Evolutionary conservation across 2,888 invertebrate species (phyloP).

Genomic region (Alcis repandata): DNA sequence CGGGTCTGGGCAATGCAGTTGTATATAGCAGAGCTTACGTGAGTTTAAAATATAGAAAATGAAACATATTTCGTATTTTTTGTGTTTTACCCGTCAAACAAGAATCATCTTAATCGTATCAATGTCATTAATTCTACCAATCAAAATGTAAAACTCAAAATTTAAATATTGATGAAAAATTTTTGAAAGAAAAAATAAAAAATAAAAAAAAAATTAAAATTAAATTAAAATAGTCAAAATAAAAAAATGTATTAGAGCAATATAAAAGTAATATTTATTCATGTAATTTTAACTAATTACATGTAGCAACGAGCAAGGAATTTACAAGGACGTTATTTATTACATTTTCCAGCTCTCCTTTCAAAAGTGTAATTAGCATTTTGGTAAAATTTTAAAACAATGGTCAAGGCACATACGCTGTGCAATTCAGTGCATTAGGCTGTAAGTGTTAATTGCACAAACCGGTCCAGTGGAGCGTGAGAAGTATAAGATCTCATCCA

Average conservation of each 20-base stretch:
- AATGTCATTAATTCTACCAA: too few relatives aligned
- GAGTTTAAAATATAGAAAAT: slow-evolving; percentile 37
- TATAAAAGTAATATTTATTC: neutral
- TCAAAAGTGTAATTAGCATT: slow-evolving; percentile 28
- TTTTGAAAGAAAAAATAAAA: neutral
- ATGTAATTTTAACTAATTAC: neutral
- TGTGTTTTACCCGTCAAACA: neutral
- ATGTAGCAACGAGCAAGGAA: slow-evolving; percentile 29
- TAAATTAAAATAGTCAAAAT: too few relatives aligned
- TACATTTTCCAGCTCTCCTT: slow-evolving; percentile 33
- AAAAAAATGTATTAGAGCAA: neutral
- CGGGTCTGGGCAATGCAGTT: slow-evolving; percentile 46
- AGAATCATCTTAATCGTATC: too few relatives aligned
- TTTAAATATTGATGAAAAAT: too few relatives aligned
- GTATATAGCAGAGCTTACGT: slow-evolving; percentile 47
- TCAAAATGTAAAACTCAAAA: too few relatives aligned
- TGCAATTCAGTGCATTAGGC: slow-evolving; percentile 53
- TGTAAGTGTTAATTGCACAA: slow-evolving; percentile 66
- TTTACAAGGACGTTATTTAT: slow-evolving; percentile 27
- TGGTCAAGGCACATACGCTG: slow-evolving; percentile 55
- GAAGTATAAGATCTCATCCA: slow-evolving; percentile 64
- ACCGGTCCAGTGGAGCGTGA: slow-evolving; percentile 68
- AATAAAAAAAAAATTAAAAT: too few relatives aligned
- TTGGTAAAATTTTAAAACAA: slow-evolving; percentile 46
- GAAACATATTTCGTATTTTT: neutral